A percentile compares a stretch with the other conserved stretches of the same genome.
These are phyloP conservation scores for Coendou prehensilis DNA, from an alignment of 2,797 vertebrate species.

Conservation along the genomic window DNA sequence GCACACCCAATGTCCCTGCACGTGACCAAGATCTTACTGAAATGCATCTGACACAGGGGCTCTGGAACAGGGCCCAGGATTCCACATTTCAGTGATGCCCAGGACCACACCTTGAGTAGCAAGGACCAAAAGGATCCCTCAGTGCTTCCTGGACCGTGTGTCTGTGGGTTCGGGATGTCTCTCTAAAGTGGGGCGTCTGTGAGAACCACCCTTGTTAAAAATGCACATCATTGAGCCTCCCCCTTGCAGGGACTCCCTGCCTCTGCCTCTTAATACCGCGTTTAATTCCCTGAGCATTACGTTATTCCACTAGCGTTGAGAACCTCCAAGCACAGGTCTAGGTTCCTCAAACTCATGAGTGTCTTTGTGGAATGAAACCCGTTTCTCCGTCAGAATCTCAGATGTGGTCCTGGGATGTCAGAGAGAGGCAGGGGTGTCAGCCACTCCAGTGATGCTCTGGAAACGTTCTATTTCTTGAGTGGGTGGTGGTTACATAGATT, in stretches of 20 bases:
- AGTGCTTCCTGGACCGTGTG: background rate
- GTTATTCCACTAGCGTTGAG: background rate
- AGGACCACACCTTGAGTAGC: background rate
- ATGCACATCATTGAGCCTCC: background rate
- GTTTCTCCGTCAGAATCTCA: background rate
- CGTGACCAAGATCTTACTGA: background rate
- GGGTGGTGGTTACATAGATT: background rate
- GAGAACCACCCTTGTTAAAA: background rate
- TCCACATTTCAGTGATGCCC: background rate
- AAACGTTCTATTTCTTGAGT: background rate
- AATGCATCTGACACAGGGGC: background rate
- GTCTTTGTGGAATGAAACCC: background rate
- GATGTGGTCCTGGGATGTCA: background rate
- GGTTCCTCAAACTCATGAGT: background rate
- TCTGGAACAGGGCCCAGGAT: background rate
- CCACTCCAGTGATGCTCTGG: background rate
- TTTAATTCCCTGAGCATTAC: background rate
- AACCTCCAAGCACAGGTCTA: background rate
- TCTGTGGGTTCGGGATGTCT: background rate
- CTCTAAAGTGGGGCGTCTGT: background rate
- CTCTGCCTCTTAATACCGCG: background rate
- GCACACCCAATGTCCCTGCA: accelerated
- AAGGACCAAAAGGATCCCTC: background rate
- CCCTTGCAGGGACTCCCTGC: background rate
- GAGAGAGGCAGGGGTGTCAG: background rate